phyloP scores from a whole-genome alignment of 2,888 invertebrate species.

The Chymomyza fuscimana region DNA sequence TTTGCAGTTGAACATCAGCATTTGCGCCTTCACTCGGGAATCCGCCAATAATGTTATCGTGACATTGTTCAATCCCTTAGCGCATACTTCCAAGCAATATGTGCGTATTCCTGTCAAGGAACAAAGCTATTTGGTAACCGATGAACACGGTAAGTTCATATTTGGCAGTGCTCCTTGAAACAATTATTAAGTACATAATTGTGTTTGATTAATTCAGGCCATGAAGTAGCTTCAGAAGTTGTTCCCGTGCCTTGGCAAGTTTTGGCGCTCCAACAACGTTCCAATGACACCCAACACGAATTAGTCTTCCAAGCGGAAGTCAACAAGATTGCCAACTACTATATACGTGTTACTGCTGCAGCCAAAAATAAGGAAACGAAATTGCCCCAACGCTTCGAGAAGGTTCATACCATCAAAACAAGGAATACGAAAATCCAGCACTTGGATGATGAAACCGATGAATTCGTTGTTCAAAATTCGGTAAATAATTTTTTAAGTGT shows the following conservation, averaged over 20 bases:
- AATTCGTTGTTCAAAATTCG: constrained; percentile 61
- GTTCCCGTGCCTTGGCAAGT: constrained; percentile 83
- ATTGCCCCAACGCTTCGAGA: constrained; percentile 36
- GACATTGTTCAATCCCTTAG: constrained; percentile 90
- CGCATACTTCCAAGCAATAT: constrained; percentile 82
- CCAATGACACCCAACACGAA: constrained; percentile 84
- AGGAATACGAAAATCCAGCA: neutral
- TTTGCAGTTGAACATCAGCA: constrained; percentile 80
- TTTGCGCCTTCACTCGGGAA: constrained; percentile 85
- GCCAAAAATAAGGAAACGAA: constrained; percentile 20
- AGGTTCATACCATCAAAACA: constrained; percentile 21
- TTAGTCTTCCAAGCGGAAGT: constrained; percentile 84
- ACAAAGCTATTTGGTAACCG: constrained; percentile 83
- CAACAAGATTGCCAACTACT: constrained; percentile 82
- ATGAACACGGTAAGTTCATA: constrained; percentile 82
- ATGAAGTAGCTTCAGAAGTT: constrained; percentile 83
- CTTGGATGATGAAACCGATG: constrained; percentile 32
- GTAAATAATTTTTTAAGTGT: constrained; percentile 41
- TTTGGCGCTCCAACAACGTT: constrained; percentile 77
- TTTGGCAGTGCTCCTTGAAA: too few relatives aligned
- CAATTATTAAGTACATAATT: neutral
- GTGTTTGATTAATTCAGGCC: constrained; percentile 38
- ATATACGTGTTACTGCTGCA: constrained; percentile 50
- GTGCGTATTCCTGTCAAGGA: constrained; percentile 84
- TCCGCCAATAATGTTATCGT: constrained; percentile 81